phyloP scores from a whole-genome alignment of 1,140 invertebrate genomes.

The Bombus polaris region DNA sequence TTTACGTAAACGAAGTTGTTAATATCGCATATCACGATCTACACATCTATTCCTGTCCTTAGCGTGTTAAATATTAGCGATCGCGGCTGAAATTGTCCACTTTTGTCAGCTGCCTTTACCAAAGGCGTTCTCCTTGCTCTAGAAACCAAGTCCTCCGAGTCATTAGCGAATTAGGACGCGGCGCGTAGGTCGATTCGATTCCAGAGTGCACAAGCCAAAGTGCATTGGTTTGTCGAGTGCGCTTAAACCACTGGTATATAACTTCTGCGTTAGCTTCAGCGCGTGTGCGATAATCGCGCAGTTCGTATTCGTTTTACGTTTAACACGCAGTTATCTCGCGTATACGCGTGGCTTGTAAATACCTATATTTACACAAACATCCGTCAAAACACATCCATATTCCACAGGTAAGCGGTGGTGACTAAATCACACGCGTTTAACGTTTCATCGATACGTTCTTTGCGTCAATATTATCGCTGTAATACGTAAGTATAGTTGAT shows the following conservation, averaged over 20 bases:
- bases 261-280: not conserved
- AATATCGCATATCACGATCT: not conserved
- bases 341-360: not conserved
- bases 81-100: not conserved
- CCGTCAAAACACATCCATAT: not conserved
- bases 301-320: not conserved
- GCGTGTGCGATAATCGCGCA: not conserved
- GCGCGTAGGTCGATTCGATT: conserved; percentile 4
- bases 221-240: conserved; percentile 29
- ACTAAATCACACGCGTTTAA: not conserved
- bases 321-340: not conserved
- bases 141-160: conserved; percentile 59
- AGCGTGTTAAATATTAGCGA: not conserved
- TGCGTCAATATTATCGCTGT: not conserved
- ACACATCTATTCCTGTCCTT: not conserved
- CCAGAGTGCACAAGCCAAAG: not conserved
- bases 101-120: not conserved
- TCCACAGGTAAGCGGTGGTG: not conserved
- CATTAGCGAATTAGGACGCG: conserved; percentile 75
- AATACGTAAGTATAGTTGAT: not conserved
- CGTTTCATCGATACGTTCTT: not conserved
- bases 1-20: not conserved
- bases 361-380: not conserved
- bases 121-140: conserved; percentile 34
- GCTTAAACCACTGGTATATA: not conserved